Conservation (phyloP, 2,113 vertebrate genomes). For the Microtus ochrogaster region DNA sequence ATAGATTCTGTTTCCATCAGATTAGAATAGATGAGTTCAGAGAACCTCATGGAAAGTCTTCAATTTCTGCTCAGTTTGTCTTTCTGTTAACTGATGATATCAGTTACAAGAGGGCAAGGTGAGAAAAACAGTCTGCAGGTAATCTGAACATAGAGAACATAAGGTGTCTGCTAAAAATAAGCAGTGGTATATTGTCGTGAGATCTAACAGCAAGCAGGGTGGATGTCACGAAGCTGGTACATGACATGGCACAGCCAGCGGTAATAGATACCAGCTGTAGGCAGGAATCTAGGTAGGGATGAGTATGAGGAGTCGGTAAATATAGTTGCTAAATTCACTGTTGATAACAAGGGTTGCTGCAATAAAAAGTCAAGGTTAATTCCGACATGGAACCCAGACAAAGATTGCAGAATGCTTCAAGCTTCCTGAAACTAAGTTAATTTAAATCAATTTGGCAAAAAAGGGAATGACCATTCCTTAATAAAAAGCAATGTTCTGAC, state of each 20-base stretch:
- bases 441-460: background rate
- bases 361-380: slow-evolving; percentile 11
- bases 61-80: slow-evolving; percentile 60
- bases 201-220: slow-evolving; percentile 25
- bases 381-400: background rate
- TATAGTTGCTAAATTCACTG: background rate
- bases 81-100: slow-evolving; percentile 71
- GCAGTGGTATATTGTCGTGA: slow-evolving; percentile 16
- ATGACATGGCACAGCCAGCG: background rate
- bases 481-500: background rate
- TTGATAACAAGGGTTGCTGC: background rate
- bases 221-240: background rate
- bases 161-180: slow-evolving; percentile 67
- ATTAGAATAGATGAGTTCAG: slow-evolving; percentile 72
- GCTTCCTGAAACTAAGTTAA: background rate
- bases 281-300: background rate
- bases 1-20: slow-evolving; percentile 74
- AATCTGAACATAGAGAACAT: slow-evolving; percentile 49
- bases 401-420: background rate
- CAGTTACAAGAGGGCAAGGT: slow-evolving; percentile 60
- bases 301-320: background rate
- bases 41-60: slow-evolving; percentile 65
- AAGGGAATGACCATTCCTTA: background rate
- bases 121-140: slow-evolving; percentile 51
- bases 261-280: background rate